Percentiles rank a stretch among this genome's conserved stretches.
Conservation (phyloP, 2,888 invertebrate genomes). For the Willowsia nigromaculata region DNA sequence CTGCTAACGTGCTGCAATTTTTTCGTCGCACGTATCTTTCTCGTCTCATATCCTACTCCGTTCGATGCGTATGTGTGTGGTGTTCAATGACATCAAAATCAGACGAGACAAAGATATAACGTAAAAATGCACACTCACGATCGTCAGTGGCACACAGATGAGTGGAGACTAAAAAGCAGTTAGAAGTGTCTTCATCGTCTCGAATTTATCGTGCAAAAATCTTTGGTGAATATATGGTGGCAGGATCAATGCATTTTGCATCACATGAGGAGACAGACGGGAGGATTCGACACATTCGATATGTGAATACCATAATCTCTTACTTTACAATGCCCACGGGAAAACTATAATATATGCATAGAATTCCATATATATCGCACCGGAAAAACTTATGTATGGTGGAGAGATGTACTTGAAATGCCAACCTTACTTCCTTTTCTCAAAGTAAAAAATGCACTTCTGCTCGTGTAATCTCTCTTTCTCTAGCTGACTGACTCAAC, state of each 20-base stretch:
- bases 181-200: background rate
- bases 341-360: background rate
- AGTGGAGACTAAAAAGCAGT: background rate
- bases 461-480: background rate
- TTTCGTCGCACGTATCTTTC: background rate
- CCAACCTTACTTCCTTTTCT: background rate
- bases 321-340: conserved; percentile 1
- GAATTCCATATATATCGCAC: background rate
- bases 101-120: background rate
- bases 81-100: conserved; percentile 39
- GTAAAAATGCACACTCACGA: background rate
- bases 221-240: background rate
- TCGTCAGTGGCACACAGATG: background rate
- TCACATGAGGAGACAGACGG: background rate
- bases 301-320: background rate
- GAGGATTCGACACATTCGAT: background rate
- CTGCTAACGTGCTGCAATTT: background rate
- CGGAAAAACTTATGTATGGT: no score
- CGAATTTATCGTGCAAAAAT: background rate
- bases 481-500: background rate
- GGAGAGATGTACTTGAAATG: background rate
- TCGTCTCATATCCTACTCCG: no score
- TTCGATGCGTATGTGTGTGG: background rate
- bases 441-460: background rate
- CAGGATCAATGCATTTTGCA: conserved; percentile 10